phyloP scores from a whole-genome alignment of 35 echinoderm and acorn worm species.

The Holothuria glaberrima region DNA sequence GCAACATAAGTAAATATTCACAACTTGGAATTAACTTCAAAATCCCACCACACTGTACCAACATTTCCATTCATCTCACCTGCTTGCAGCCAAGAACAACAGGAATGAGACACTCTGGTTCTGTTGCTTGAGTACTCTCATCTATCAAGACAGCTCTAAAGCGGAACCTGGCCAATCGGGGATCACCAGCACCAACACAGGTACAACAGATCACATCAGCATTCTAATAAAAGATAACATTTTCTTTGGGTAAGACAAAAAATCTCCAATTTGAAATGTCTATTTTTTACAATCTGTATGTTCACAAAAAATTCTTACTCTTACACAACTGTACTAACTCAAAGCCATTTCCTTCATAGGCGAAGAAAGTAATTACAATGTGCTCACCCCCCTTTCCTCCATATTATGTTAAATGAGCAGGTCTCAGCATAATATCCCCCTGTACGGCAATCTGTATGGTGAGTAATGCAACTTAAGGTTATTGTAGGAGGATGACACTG shows the following conservation, averaged over 20 bases:
- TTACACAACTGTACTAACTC: no score
- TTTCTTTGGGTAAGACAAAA: neutral
- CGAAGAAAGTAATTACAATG: no score
- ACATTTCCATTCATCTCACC: conserved; percentile 23
- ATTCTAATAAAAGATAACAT: conserved; percentile 66
- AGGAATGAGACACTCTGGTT: conserved; percentile 95
- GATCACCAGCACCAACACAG: conserved; percentile 94
- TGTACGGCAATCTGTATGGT: no score
- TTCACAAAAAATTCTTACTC: no score
- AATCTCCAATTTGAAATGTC: neutral
- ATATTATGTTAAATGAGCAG: no score
- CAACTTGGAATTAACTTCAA: neutral
- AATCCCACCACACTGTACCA: neutral
- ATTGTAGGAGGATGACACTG: no score
- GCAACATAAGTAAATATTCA: neutral
- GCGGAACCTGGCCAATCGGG: conserved; percentile 82
- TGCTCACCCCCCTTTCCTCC: no score
- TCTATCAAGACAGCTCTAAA: conserved; percentile 95
- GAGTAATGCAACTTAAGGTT: no score
- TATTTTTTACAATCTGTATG: no score
- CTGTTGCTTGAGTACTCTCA: conserved; percentile 97
- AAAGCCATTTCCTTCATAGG: no score
- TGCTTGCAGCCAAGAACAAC: conserved; percentile 89
- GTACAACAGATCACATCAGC: conserved; percentile 99
- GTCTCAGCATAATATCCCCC: no score